phyloP scores from a whole-genome alignment of 1,140 invertebrate species.

The Formica exsecta region DNA sequence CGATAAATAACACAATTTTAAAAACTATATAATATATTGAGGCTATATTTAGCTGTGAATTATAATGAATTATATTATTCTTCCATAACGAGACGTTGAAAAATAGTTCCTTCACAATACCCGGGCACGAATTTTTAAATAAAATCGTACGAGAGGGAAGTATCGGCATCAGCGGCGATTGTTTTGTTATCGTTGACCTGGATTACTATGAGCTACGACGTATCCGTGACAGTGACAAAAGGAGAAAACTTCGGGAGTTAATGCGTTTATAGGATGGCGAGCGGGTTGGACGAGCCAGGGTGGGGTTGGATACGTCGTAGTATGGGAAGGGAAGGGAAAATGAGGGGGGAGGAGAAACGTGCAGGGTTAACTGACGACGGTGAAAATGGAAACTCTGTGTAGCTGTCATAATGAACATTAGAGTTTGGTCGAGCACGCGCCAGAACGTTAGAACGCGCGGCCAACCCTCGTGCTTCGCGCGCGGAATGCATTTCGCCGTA shows the following conservation, averaged over 20 bases:
- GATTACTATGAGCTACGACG: slow-evolving; percentile 7
- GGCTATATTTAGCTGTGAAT: neutral
- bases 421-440: slow-evolving; percentile 53
- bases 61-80: neutral
- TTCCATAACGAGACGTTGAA: slow-evolving; percentile 22
- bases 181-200: slow-evolving; percentile 24
- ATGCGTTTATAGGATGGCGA: slow-evolving; percentile 57
- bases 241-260: slow-evolving; percentile 67
- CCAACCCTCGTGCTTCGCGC: slow-evolving; percentile 51
- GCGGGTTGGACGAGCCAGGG: slow-evolving; percentile 16
- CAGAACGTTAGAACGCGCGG: slow-evolving; percentile 44
- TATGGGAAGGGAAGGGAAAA: slow-evolving; percentile 66
- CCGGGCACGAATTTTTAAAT: neutral
- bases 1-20: neutral
- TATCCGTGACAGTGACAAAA: slow-evolving; percentile 42
- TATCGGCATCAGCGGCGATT: slow-evolving; percentile 2
- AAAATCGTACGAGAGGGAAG: slow-evolving; percentile 18
- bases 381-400: slow-evolving; percentile 84
- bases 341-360: slow-evolving; percentile 69
- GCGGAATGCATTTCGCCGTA: slow-evolving; percentile 64
- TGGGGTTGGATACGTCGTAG: neutral
- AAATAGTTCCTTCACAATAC: slow-evolving; percentile 25
- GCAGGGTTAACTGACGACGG: slow-evolving; percentile 72
- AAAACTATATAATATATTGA: neutral
- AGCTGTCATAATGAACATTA: slow-evolving; percentile 83